A percentile compares a stretch with the other conserved stretches of the same genome.
Conservation (phyloP, 2,888 invertebrate species). For the Chaetogeoica ovagalla region DNA sequence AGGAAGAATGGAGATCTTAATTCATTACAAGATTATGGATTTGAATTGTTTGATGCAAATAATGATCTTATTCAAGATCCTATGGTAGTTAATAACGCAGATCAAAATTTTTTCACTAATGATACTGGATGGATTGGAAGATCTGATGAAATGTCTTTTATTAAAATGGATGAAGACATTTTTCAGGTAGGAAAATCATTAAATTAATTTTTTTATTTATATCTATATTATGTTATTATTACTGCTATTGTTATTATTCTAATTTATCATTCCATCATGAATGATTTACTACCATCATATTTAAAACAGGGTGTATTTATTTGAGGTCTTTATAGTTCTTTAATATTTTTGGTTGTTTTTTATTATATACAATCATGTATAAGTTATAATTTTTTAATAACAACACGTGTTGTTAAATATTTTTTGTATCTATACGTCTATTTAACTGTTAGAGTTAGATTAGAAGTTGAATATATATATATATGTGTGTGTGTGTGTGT, state of each 20-base stretch:
- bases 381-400: no score
- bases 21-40: conserved; percentile 51
- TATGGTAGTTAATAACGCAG: conserved; percentile 35
- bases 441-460: no score
- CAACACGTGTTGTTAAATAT: no score
- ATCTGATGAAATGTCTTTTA: conserved; percentile 50
- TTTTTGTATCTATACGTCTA: no score
- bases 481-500: no score
- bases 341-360: no score
- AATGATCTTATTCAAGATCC: conserved; percentile 52
- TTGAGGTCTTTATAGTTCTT: no score
- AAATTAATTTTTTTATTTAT: background rate
- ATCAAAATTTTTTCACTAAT: conserved; percentile 49
- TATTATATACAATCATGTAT: no score
- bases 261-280: no score
- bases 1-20: conserved; percentile 49
- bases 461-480: no score
- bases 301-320: background rate
- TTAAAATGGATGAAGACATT: conserved; percentile 50
- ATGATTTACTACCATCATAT: background rate
- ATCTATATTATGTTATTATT: background rate
- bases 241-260: background rate
- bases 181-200: conserved; percentile 34
- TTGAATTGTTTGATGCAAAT: conserved; percentile 47
- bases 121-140: conserved; percentile 51